phyloP scores from a whole-genome alignment of 2,113 vertebrate genomes.

The Tympanuchus pallidicinctus region DNA sequence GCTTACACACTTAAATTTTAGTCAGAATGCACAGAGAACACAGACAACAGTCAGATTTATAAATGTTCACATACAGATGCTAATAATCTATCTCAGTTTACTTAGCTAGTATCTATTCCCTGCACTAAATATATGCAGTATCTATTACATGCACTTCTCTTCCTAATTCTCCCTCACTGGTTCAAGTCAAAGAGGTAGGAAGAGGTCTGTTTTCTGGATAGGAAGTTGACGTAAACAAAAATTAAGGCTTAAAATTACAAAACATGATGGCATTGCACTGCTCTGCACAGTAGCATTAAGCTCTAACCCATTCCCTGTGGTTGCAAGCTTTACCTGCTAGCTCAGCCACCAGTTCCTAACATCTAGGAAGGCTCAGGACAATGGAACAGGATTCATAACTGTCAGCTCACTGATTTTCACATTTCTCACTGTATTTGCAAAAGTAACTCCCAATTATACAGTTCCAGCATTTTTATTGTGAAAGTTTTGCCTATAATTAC shows the following conservation, averaged over 20 bases:
- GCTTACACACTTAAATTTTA: slow-evolving; percentile 62
- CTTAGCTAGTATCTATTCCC: neutral
- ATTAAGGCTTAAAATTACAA: neutral
- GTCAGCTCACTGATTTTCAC: neutral
- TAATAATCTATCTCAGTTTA: slow-evolving; percentile 34
- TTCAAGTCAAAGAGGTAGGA: neutral
- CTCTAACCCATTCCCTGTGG: neutral
- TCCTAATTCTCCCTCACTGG: neutral
- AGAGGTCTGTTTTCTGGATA: neutral
- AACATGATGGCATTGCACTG: neutral
- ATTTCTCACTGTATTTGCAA: neutral
- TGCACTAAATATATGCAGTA: neutral
- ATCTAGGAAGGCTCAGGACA: neutral
- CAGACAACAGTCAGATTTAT: slow-evolving; percentile 35
- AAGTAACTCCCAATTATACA: neutral
- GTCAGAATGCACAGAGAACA: slow-evolving; percentile 29
- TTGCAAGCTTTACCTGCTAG: neutral
- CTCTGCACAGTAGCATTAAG: neutral
- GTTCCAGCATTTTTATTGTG: neutral
- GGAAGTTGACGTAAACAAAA: neutral
- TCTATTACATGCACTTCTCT: neutral
- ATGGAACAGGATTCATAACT: neutral
- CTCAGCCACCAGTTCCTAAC: neutral
- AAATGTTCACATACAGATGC: neutral
- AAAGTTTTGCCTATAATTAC: neutral